phyloP scores from a whole-genome alignment of 2,113 vertebrate species.

The Coturnix japonica region DNA sequence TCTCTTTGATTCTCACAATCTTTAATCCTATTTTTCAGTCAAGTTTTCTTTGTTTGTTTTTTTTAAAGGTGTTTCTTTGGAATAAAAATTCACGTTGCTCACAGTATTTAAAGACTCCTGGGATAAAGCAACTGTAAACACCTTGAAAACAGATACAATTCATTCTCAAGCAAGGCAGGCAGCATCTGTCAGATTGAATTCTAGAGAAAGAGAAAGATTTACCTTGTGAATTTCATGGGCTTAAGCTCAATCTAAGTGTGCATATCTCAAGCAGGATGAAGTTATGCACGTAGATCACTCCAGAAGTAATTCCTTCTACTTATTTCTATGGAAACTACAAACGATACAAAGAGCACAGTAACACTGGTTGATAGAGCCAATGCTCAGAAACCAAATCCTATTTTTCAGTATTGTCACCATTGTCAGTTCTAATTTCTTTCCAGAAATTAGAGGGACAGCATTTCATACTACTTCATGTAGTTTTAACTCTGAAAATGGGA shows the following conservation, averaged over 20 bases:
- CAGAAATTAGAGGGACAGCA: neutral
- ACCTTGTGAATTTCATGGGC: neutral
- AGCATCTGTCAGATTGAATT: neutral
- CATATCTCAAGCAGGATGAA: neutral
- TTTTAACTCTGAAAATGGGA: neutral
- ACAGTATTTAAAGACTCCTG: neutral
- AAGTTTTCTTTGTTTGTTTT: neutral
- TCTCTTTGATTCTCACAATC: neutral
- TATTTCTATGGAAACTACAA: too few species aligned
- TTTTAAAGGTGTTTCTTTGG: neutral
- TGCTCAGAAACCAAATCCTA: too few species aligned
- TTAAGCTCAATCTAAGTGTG: neutral
- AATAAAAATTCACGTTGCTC: neutral
- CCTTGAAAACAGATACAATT: neutral
- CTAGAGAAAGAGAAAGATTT: neutral
- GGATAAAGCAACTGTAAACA: neutral
- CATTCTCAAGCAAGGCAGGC: neutral
- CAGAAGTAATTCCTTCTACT: too few species aligned
- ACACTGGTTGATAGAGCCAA: too few species aligned
- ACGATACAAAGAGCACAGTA: too few species aligned
- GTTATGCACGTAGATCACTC: neutral
- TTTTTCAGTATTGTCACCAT: too few species aligned
- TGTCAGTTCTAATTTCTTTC: too few species aligned
- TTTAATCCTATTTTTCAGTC: neutral
- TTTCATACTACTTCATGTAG: too few species aligned